Percentiles rank a stretch among this genome's conserved stretches.
Conservation (phyloP, 1,140 invertebrate species). For the Drosophila azteca region DNA sequence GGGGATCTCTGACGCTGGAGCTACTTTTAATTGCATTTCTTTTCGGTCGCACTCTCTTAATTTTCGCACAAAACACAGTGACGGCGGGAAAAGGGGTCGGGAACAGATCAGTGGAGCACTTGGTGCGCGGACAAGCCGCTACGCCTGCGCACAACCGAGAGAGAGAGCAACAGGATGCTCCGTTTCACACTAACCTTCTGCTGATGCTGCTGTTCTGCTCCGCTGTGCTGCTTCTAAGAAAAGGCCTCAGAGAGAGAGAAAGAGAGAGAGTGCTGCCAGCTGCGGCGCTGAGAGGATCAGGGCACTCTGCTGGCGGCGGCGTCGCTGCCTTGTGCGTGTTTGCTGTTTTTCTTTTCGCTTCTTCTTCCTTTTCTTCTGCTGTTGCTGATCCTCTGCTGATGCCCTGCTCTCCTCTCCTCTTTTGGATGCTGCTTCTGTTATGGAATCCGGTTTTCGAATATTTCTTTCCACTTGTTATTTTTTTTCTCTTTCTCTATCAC, state of each 20-base stretch:
- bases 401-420: conserved; percentile 1
- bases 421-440: conserved; percentile 41
- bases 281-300: too few relatives aligned
- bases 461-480: conserved; percentile 74
- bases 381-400: conserved; percentile 3
- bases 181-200: too few relatives aligned
- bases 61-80: too few relatives aligned
- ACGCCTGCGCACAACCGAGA: too few relatives aligned
- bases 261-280: conserved; percentile 20
- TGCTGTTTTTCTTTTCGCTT: conserved; percentile 15
- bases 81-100: too few relatives aligned
- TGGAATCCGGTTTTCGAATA: conserved; percentile 73
- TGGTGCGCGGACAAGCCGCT: too few relatives aligned
- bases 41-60: too few relatives aligned
- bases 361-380: conserved; percentile 11
- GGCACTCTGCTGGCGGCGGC: conserved; percentile 13
- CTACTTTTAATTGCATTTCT: too few relatives aligned
- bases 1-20: too few relatives aligned
- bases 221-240: neutral
- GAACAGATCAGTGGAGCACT: too few relatives aligned
- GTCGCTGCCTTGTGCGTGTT: conserved; percentile 35
- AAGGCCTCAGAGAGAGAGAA: conserved; percentile 4
- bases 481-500: conserved; percentile 48
- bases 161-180: too few relatives aligned
- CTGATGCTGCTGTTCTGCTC: too few relatives aligned